Evolutionary conservation across 2,888 invertebrate genomes (phyloP).

Genomic region (Drepana falcataria): DNA sequence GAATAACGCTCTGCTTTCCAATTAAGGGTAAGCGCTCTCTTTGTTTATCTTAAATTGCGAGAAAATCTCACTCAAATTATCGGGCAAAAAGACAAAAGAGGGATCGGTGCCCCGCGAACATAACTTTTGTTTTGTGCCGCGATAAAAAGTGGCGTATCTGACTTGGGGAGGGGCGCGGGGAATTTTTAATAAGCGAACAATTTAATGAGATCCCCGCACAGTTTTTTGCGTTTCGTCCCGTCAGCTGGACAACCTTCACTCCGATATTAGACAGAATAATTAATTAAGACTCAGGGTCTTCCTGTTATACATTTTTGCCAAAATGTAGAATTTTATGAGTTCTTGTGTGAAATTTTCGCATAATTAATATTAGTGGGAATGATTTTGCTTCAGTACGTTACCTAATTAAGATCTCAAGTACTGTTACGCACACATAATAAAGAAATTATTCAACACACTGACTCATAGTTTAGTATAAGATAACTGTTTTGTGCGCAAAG

Average conservation of each 20-base stretch:
- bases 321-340: background rate
- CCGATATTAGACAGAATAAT: slow-evolving; percentile 35
- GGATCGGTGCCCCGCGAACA: slow-evolving; percentile 61
- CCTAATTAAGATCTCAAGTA: too few relatives aligned
- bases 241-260: slow-evolving; percentile 52
- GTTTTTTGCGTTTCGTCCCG: slow-evolving; percentile 57
- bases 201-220: slow-evolving; percentile 68
- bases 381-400: too few relatives aligned
- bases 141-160: slow-evolving; percentile 73
- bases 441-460: too few relatives aligned
- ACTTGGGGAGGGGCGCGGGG: slow-evolving; percentile 61
- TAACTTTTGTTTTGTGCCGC: slow-evolving; percentile 68
- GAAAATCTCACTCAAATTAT: slow-evolving; percentile 80
- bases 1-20: slow-evolving; percentile 78
- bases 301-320: slow-evolving; percentile 13
- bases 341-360: too few relatives aligned
- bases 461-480: too few relatives aligned
- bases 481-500: too few relatives aligned
- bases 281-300: slow-evolving; percentile 30
- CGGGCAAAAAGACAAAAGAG: slow-evolving; percentile 73
- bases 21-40: slow-evolving; percentile 79
- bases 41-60: slow-evolving; percentile 80
- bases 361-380: too few relatives aligned
- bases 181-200: slow-evolving; percentile 79
- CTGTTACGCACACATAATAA: too few relatives aligned